These are phyloP conservation scores for Paramormyrops hopkinsi DNA, from an alignment of 2,797 vertebrate genomes.

Conservation along the genomic window DNA sequence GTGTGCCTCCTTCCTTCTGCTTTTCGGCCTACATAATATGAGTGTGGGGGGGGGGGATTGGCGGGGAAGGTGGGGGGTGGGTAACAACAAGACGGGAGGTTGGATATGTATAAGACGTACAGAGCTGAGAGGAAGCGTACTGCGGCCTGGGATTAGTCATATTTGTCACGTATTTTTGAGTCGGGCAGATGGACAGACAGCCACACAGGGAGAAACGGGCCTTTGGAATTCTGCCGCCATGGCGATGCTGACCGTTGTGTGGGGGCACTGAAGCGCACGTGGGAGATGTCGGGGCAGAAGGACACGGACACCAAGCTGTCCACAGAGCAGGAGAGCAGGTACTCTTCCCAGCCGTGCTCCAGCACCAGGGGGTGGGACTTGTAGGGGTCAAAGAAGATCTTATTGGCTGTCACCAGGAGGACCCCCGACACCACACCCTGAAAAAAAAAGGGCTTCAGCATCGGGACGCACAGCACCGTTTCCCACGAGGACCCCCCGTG, in stretches of 20 bases:
- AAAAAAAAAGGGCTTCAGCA: neutral
- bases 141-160: neutral
- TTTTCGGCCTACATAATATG: conserved; percentile 48
- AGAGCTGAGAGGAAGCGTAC: neutral
- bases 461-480: neutral
- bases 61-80: neutral
- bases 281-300: conserved; percentile 66
- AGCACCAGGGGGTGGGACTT: conserved; percentile 67
- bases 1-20: conserved; percentile 49
- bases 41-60: neutral
- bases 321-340: conserved; percentile 63
- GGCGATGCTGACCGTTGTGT: conserved; percentile 54
- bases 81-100: neutral
- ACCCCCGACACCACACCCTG: conserved; percentile 70
- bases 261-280: conserved; percentile 60
- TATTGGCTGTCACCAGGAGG: conserved; percentile 65
- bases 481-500: neutral
- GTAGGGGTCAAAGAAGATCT: conserved; percentile 73
- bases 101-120: neutral
- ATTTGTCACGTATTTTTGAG: neutral
- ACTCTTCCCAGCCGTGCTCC: conserved; percentile 71
- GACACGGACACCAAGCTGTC: conserved; percentile 59
- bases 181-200: neutral
- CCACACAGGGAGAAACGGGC: neutral
- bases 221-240: neutral